These are phyloP conservation scores for Sorex maritimensis DNA, from an alignment of 2,797 vertebrate genomes.

Conservation along the genomic window DNA sequence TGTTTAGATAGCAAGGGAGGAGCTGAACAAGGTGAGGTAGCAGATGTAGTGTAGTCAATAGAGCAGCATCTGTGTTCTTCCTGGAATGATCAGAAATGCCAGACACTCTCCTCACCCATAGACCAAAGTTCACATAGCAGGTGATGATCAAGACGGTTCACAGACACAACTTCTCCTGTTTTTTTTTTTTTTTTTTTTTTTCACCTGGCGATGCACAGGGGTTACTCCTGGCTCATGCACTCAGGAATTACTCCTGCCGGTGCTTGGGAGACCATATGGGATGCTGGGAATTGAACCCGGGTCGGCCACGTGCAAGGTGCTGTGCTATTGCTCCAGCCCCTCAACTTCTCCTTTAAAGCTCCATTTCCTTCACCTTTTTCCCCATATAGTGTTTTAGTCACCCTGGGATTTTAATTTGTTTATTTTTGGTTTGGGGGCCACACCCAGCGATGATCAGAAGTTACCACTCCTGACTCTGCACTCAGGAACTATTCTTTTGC, in stretches of 20 bases:
- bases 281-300: too few species aligned
- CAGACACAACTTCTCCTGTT: neutral
- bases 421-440: too few species aligned
- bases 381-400: neutral
- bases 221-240: too few species aligned
- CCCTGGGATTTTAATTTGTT: too few species aligned
- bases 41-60: rapidly evolving
- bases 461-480: too few species aligned
- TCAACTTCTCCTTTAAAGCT: neutral
- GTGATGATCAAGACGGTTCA: neutral
- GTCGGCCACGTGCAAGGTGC: too few species aligned
- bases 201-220: too few species aligned
- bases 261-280: too few species aligned
- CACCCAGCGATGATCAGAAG: too few species aligned
- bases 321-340: too few species aligned
- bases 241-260: too few species aligned
- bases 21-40: neutral
- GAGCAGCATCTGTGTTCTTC: neutral
- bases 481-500: too few species aligned
- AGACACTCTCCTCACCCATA: neutral
- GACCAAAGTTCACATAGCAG: neutral
- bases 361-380: neutral
- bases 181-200: neutral
- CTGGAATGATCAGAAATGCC: neutral
- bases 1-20: neutral